These are phyloP conservation scores for Epizoanthus fatuus DNA, from an alignment of 92 coral and sea anemone species.

Conservation along the genomic window DNA sequence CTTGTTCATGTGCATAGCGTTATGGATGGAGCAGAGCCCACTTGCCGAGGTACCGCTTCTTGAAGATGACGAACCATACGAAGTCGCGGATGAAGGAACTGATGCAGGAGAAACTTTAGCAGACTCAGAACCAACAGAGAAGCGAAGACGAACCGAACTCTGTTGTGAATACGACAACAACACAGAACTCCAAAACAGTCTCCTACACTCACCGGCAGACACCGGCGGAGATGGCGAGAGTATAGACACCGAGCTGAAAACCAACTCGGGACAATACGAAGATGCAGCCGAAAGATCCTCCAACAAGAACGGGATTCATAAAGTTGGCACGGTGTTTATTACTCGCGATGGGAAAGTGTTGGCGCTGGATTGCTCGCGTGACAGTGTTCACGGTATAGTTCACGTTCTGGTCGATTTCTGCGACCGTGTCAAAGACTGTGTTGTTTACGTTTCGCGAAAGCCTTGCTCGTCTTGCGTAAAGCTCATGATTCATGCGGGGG, in stretches of 20 bases:
- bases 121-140: slow-evolving; percentile 20
- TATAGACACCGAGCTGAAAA: neutral
- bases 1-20: slow-evolving; percentile 68
- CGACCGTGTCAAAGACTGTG: slow-evolving; percentile 66
- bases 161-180: too few relatives aligned
- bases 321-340: slow-evolving; percentile 89
- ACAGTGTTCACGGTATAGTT: slow-evolving; percentile 76
- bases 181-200: neutral
- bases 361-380: slow-evolving; percentile 82
- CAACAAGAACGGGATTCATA: slow-evolving; percentile 10
- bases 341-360: slow-evolving; percentile 66
- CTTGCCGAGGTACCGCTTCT: slow-evolving; percentile 31
- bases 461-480: slow-evolving; percentile 89
- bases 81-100: neutral
- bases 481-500: slow-evolving; percentile 78
- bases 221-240: neutral
- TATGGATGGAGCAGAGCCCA: slow-evolving; percentile 88
- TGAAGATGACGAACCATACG: slow-evolving; percentile 10
- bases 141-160: slow-evolving; percentile 1
- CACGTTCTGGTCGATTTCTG: slow-evolving; percentile 68
- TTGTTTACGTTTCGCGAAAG: slow-evolving; percentile 83
- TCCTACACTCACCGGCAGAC: neutral
- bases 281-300: neutral
- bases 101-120: neutral
- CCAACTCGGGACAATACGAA: neutral